These are phyloP conservation scores for Scophthalmus maximus DNA, from an alignment of 2,113 vertebrate species.

Conservation along the genomic window DNA sequence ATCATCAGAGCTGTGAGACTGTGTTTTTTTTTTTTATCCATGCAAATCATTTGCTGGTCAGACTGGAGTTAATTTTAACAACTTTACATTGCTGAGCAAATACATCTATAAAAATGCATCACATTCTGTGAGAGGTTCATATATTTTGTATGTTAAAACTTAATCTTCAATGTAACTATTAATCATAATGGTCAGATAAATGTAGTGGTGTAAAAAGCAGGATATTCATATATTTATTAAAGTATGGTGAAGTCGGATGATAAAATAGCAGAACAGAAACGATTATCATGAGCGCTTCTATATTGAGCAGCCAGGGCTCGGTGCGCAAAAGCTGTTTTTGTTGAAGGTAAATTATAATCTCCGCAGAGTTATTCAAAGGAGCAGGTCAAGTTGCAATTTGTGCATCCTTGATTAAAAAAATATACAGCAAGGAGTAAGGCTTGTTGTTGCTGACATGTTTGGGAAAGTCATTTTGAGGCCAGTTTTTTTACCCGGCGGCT, in stretches of 20 bases:
- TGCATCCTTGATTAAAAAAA: constrained; percentile 22
- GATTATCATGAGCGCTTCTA: neutral
- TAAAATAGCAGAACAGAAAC: neutral
- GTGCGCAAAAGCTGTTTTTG: constrained; percentile 14
- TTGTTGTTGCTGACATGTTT: constrained; percentile 29
- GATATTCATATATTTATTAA: neutral
- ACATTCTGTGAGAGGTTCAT: neutral
- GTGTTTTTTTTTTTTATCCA: neutral
- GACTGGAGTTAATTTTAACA: neutral
- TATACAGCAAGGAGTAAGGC: neutral
- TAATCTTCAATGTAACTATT: neutral
- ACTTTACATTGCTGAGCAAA: neutral
- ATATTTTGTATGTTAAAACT: neutral
- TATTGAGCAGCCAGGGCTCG: neutral
- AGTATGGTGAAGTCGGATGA: neutral
- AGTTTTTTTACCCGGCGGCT: constrained; percentile 21
- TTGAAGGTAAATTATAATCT: constrained; percentile 35
- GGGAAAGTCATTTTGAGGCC: constrained; percentile 34
- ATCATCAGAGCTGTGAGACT: too few relatives aligned
- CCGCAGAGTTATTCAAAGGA: constrained; percentile 29
- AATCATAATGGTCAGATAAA: neutral
- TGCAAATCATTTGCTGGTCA: neutral
- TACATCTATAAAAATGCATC: neutral
- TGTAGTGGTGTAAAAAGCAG: neutral
- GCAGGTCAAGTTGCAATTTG: constrained; percentile 32